phyloP scores from a whole-genome alignment of 2,113 vertebrate genomes.

The Ictidomys tridecemlineatus region DNA sequence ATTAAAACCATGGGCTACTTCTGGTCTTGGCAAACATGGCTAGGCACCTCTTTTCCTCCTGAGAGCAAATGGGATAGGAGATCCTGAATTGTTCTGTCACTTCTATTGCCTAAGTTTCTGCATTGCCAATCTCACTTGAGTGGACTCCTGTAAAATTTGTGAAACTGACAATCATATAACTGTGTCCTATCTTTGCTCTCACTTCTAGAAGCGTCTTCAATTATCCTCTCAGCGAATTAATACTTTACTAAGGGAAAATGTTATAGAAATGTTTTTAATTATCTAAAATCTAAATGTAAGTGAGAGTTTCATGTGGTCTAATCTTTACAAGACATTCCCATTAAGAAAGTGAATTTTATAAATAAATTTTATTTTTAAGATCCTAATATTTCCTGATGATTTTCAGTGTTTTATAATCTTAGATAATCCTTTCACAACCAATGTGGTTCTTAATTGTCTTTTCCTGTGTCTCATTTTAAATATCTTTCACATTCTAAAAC shows the following conservation, averaged over 20 bases:
- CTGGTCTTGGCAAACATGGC: neutral
- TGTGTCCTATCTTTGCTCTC: neutral
- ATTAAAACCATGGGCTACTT: neutral
- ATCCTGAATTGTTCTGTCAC: neutral
- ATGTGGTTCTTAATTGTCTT: conserved; percentile 3
- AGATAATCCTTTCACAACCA: neutral
- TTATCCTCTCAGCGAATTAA: neutral
- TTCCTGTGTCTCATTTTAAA: neutral
- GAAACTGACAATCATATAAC: neutral
- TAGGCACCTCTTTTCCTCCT: neutral
- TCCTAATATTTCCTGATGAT: neutral
- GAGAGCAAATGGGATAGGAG: neutral
- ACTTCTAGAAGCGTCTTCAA: neutral
- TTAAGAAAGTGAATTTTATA: neutral
- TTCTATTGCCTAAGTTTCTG: neutral
- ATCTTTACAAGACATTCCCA: neutral
- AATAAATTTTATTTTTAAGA: neutral
- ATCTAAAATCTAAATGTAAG: neutral
- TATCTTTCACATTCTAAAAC: neutral
- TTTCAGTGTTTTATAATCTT: neutral
- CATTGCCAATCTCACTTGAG: neutral
- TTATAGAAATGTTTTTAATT: neutral
- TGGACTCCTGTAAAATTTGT: neutral
- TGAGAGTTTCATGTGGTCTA: neutral
- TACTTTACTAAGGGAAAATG: neutral